Conservation (phyloP, 2,888 invertebrate species). For the Eristalinus aeneus region DNA sequence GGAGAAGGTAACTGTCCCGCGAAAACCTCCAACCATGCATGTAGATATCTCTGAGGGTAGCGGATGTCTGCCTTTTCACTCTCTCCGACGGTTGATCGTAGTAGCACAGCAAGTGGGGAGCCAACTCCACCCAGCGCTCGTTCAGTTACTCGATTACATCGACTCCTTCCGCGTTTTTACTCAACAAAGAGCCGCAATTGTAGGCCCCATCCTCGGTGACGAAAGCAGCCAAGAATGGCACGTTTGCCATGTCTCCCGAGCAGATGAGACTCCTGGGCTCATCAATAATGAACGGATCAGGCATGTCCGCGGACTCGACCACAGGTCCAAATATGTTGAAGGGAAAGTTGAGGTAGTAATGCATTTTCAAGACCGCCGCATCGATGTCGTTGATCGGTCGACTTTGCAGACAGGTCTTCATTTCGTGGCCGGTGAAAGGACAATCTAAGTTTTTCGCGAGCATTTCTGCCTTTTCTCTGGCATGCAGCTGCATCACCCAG, state of each 20-base stretch:
- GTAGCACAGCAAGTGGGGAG: conserved; percentile 83
- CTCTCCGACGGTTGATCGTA: conserved; percentile 78
- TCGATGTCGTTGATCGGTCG: conserved; percentile 84
- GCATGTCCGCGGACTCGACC: conserved; percentile 81
- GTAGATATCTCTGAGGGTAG: conserved; percentile 82
- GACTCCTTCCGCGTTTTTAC: conserved; percentile 75
- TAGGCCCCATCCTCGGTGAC: conserved; percentile 87
- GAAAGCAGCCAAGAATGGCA: conserved; percentile 86
- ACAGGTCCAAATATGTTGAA: conserved; percentile 88
- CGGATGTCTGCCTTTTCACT: conserved; percentile 73
- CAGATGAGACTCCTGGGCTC: conserved; percentile 84
- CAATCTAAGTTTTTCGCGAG: conserved; percentile 85
- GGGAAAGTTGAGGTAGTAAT: conserved; percentile 82
- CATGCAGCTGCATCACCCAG: conserved; percentile 82
- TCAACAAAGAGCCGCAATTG: conserved; percentile 82
- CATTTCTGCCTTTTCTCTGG: conserved; percentile 81
- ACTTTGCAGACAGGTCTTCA: conserved; percentile 84
- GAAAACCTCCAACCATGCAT: conserved; percentile 82
- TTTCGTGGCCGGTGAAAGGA: conserved; percentile 81
- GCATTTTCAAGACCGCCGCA: conserved; percentile 76
- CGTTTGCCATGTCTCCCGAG: conserved; percentile 82
- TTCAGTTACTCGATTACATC: conserved; percentile 79
- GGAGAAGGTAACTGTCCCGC: conserved; percentile 78
- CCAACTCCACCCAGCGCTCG: conserved; percentile 83
- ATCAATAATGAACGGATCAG: conserved; percentile 84